Percentiles rank a stretch among this genome's conserved stretches.
phyloP scores from a whole-genome alignment of 2,113 vertebrate species.

The Cricetomys ansorgei region DNA sequence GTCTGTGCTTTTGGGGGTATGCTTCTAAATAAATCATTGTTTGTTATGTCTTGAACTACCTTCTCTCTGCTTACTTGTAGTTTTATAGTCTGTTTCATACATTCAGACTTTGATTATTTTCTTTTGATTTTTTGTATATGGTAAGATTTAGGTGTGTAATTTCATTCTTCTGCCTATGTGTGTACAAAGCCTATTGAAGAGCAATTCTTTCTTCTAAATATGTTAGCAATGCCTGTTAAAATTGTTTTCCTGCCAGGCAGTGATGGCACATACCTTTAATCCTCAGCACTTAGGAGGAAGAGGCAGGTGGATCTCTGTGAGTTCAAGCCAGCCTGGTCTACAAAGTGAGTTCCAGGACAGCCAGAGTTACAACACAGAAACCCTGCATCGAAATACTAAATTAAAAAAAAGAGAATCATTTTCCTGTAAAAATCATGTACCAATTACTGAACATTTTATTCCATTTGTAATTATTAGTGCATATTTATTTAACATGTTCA shows the following conservation, averaged over 20 bases:
- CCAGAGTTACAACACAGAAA: too few relatives aligned
- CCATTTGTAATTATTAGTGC: background rate
- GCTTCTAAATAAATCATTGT: background rate
- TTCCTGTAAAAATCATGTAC: background rate
- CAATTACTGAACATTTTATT: background rate
- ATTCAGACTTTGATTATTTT: background rate
- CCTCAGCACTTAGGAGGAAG: too few relatives aligned
- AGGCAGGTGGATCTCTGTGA: too few relatives aligned
- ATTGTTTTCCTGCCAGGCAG: too few relatives aligned
- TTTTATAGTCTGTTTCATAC: background rate
- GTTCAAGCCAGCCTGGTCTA: too few relatives aligned
- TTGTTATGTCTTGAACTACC: background rate
- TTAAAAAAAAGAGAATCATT: background rate
- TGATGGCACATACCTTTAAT: too few relatives aligned
- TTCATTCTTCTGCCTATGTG: background rate
- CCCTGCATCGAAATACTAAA: too few relatives aligned
- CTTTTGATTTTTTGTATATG: background rate
- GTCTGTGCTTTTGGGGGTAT: background rate
- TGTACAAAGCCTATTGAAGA: background rate
- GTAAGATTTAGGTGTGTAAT: background rate
- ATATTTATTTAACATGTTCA: background rate
- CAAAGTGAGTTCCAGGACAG: too few relatives aligned
- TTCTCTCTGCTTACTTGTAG: background rate
- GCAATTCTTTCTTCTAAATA: background rate
- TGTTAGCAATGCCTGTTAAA: background rate